Conservation (phyloP, 2,888 invertebrate species). For the Apodemia mormo region DNA sequence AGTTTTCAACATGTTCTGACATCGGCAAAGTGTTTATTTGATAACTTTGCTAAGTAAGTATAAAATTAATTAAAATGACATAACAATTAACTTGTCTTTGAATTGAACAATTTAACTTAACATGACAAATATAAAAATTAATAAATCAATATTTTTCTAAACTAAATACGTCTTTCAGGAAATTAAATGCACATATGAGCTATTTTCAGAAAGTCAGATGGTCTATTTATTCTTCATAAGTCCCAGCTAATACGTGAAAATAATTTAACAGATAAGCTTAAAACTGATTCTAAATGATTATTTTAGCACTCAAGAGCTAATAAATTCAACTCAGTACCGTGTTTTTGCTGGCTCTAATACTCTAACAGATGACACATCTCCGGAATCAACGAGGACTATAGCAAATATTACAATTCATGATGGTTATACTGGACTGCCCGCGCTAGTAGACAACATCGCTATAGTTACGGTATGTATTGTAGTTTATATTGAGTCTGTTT, state of each 20-base stretch:
- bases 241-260: too few species aligned
- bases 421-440: constrained; percentile 37
- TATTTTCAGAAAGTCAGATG: too few species aligned
- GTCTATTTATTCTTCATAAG: too few species aligned
- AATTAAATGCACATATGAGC: too few species aligned
- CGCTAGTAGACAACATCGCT: constrained; percentile 40
- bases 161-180: too few species aligned
- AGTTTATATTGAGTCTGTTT: too few species aligned
- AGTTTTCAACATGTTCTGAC: constrained; percentile 41
- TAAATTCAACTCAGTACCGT: constrained; percentile 32
- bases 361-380: constrained; percentile 37
- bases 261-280: too few species aligned
- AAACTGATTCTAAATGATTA: neutral
- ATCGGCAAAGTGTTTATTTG: constrained; percentile 38
- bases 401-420: constrained; percentile 38
- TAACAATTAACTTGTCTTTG: too few species aligned
- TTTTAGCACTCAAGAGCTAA: constrained; percentile 29
- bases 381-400: constrained; percentile 37
- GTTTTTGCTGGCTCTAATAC: constrained; percentile 40
- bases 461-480: constrained; percentile 40
- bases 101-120: too few species aligned
- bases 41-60: constrained; percentile 34
- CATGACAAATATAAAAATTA: too few species aligned
- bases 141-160: too few species aligned
- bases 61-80: neutral